A percentile compares a stretch with the other conserved stretches of the same genome.
Conservation (phyloP, 2,888 invertebrate genomes). For the Hirtodrosophila duncani region DNA sequence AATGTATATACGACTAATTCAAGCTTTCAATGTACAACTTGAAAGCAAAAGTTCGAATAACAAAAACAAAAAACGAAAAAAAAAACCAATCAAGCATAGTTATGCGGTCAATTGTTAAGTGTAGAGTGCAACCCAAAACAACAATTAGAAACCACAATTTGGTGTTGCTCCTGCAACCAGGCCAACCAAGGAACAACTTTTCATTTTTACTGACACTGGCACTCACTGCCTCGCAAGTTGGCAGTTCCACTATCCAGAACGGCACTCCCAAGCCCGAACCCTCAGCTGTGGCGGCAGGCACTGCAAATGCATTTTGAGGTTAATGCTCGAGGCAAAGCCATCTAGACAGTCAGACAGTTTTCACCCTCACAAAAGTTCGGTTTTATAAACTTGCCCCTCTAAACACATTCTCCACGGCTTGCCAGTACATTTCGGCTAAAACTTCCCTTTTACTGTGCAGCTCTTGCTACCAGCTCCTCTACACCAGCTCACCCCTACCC, state of each 20-base stretch:
- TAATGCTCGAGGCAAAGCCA: slow-evolving; percentile 49
- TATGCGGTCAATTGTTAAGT: slow-evolving; percentile 67
- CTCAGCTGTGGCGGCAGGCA: slow-evolving; percentile 7
- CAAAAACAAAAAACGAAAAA: too few relatives aligned
- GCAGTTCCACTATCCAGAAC: slow-evolving; percentile 14
- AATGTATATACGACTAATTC: too few relatives aligned
- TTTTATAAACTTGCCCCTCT: slow-evolving; percentile 59
- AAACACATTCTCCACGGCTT: slow-evolving; percentile 47
- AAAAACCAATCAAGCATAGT: too few relatives aligned
- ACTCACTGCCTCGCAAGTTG: slow-evolving; percentile 32
- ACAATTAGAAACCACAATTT: slow-evolving; percentile 69
- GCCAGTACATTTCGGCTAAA: slow-evolving; percentile 53
- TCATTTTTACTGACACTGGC: slow-evolving; percentile 62
- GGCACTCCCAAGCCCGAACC: not conserved
- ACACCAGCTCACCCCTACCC: not conserved
- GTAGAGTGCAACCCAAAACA: slow-evolving; percentile 66
- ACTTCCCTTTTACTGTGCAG: slow-evolving; percentile 36
- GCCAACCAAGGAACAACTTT: slow-evolving; percentile 61
- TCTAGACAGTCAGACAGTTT: not conserved
- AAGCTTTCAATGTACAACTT: too few relatives aligned
- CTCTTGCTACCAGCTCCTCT: slow-evolving; percentile 22
- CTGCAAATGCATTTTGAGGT: slow-evolving; percentile 64
- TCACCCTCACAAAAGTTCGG: slow-evolving; percentile 21
- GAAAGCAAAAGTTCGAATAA: slow-evolving; percentile 50
- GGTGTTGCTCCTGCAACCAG: slow-evolving; percentile 40